A percentile compares a stretch with the other conserved stretches of the same genome.
Conservation (phyloP, 1,140 invertebrate genomes). For the Spodoptera litura region DNA sequence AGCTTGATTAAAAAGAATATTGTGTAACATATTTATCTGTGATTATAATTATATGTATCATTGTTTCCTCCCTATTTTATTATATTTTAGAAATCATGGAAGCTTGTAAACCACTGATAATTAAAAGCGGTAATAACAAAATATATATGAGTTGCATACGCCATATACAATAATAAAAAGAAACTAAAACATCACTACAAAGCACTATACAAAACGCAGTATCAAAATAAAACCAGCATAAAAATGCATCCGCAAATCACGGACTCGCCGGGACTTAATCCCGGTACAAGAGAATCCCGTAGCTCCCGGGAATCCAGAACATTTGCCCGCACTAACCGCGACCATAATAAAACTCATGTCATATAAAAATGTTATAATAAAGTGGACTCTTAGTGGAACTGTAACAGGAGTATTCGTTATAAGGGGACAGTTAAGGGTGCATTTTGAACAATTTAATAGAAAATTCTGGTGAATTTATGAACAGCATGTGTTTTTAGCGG, state of each 20-base stretch:
- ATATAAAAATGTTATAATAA: constrained; percentile 48
- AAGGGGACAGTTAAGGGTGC: constrained; percentile 31
- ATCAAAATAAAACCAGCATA: background rate
- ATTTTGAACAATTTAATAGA: constrained; percentile 41
- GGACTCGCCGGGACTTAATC: constrained; percentile 18
- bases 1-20: too few relatives aligned
- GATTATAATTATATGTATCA: too few relatives aligned
- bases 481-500: constrained; percentile 31
- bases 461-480: constrained; percentile 33
- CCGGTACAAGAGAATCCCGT: constrained; percentile 10
- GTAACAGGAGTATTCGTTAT: constrained; percentile 36
- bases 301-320: constrained; percentile 14
- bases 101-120: too few relatives aligned
- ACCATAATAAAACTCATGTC: constrained; percentile 34
- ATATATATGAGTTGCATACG: too few relatives aligned
- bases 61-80: too few relatives aligned
- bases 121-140: too few relatives aligned
- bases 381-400: constrained; percentile 8
- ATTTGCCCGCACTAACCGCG: constrained; percentile 16
- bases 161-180: background rate
- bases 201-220: background rate
- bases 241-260: constrained; percentile 32
- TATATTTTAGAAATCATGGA: too few relatives aligned
- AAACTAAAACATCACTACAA: background rate
- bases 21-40: too few relatives aligned